phyloP scores from a whole-genome alignment of 2,797 vertebrate genomes.

The Oreochromis mossambicus region DNA sequence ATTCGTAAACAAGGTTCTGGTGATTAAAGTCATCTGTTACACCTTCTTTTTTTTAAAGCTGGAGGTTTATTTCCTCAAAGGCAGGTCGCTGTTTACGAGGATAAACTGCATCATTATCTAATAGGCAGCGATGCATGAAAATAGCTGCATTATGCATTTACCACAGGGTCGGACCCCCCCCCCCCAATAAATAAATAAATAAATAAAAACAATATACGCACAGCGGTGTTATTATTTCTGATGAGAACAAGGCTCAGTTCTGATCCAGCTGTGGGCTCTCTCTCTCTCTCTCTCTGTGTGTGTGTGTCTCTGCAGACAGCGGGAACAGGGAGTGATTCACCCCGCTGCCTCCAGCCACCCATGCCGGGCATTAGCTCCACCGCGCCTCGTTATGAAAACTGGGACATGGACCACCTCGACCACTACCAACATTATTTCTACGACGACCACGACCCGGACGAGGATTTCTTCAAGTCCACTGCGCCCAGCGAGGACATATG shows the following conservation, averaged over 20 bases:
- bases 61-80: background rate
- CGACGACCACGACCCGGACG: constrained; percentile 85
- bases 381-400: constrained; percentile 72
- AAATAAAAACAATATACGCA: background rate
- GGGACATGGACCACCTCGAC: constrained; percentile 88
- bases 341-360: constrained; percentile 36
- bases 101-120: background rate
- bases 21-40: background rate
- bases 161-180: background rate
- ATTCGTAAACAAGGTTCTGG: background rate
- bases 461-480: constrained; percentile 92
- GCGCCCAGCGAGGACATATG: constrained; percentile 97
- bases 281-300: background rate
- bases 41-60: background rate
- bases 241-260: background rate
- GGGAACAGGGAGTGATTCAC: constrained; percentile 60
- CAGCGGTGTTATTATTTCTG: constrained; percentile 2
- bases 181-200: background rate
- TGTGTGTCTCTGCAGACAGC: constrained; percentile 52
- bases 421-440: constrained; percentile 93
- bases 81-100: background rate
- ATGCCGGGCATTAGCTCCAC: constrained; percentile 76
- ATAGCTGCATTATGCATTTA: background rate
- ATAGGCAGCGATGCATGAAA: background rate
- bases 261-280: constrained; percentile 1